phyloP scores from a whole-genome alignment of 2,888 invertebrate genomes.

The Capitulum mitella region DNA sequence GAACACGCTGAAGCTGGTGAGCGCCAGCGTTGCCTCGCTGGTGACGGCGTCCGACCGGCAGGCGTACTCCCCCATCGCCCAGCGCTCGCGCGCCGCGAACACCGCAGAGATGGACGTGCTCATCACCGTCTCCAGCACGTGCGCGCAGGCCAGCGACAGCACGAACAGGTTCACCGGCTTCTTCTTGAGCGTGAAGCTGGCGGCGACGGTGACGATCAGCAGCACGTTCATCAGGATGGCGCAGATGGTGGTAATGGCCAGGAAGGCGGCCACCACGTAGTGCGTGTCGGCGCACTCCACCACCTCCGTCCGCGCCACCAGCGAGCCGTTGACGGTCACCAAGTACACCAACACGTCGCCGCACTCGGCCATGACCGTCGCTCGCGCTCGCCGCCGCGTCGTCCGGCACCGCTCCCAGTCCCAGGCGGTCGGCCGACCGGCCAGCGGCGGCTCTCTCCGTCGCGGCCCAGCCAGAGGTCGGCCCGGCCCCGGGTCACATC shows the following conservation, averaged over 20 bases:
- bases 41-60: constrained; percentile 37
- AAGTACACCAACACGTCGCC: neutral
- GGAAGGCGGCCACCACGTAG: constrained; percentile 34
- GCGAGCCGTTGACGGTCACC: too few species aligned
- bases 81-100: constrained; percentile 28
- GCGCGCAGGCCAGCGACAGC: constrained; percentile 35
- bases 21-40: constrained; percentile 36
- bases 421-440: too few species aligned
- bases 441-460: too few species aligned
- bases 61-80: constrained; percentile 36
- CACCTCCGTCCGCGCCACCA: neutral
- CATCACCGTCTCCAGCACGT: constrained; percentile 36
- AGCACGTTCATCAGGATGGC: constrained; percentile 37
- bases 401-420: too few species aligned
- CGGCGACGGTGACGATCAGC: constrained; percentile 37
- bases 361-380: neutral
- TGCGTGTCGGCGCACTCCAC: constrained; percentile 2
- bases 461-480: too few species aligned
- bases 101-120: constrained; percentile 37
- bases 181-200: constrained; percentile 37
- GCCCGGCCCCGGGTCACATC: too few species aligned
- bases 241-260: constrained; percentile 36
- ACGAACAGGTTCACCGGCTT: constrained; percentile 36
- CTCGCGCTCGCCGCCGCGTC: too few species aligned
- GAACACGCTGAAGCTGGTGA: constrained; percentile 36